Evolutionary conservation across 53 echinoderm and acorn worm species (phyloP).

Genomic region (Henricia sp.): DNA sequence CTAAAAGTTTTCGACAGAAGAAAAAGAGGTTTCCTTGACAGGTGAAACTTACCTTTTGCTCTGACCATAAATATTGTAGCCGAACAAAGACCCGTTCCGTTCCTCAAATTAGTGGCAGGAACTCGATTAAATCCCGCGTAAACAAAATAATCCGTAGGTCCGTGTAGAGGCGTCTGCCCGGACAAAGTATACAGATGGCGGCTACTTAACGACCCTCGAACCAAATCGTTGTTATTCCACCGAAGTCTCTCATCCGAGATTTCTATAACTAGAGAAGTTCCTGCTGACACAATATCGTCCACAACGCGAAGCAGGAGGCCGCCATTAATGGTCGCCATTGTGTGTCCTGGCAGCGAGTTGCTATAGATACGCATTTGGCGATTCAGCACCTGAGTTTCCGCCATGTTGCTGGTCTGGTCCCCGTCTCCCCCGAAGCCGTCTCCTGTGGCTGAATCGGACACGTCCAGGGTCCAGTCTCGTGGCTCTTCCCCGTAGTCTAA

Average conservation of each 20-base stretch:
- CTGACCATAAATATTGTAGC: constrained; percentile 75
- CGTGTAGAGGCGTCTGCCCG: constrained; percentile 81
- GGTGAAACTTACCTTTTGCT: constrained; percentile 72
- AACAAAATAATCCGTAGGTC: constrained; percentile 79
- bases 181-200: constrained; percentile 81
- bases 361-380: constrained; percentile 92
- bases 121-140: constrained; percentile 96
- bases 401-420: constrained; percentile 78
- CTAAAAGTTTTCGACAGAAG: too few species aligned
- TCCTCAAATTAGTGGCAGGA: constrained; percentile 68
- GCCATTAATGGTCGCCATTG: constrained; percentile 82
- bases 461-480: constrained; percentile 88
- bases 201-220: constrained; percentile 72
- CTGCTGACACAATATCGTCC: constrained; percentile 82
- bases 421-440: constrained; percentile 94
- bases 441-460: constrained; percentile 87
- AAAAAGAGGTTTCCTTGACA: too few species aligned
- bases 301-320: constrained; percentile 85
- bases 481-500: constrained; percentile 81
- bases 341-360: constrained; percentile 84
- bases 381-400: constrained; percentile 88
- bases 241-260: constrained; percentile 81
- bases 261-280: constrained; percentile 77
- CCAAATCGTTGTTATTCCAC: constrained; percentile 84
- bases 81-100: constrained; percentile 88